A percentile compares a stretch with the other conserved stretches of the same genome.
Conservation (phyloP, 1,140 invertebrate species). For the Aphidius ervi region DNA sequence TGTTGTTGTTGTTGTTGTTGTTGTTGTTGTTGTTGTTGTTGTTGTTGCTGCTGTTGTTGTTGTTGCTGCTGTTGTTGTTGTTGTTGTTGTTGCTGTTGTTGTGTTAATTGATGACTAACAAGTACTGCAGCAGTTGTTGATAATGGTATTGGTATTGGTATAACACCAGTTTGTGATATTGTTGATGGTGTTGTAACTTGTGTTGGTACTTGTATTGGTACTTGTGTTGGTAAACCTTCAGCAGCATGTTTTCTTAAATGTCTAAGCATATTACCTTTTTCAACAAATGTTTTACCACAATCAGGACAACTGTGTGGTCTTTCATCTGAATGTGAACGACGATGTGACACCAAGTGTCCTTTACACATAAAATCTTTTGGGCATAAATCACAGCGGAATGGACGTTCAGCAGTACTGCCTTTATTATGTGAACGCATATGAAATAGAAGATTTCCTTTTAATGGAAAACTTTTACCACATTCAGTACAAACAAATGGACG, state of each 20-base stretch:
- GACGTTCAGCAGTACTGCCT: constrained; percentile 77
- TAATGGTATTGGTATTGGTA: constrained; percentile 22
- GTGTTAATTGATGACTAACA: constrained; percentile 47
- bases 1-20: too few relatives aligned
- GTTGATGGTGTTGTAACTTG: constrained; percentile 42
- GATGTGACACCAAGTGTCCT: constrained; percentile 86
- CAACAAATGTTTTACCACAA: constrained; percentile 73
- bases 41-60: too few relatives aligned
- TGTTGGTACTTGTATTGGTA: constrained; percentile 43
- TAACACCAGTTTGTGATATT: constrained; percentile 42
- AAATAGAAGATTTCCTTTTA: constrained; percentile 88
- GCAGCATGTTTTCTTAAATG: constrained; percentile 55
- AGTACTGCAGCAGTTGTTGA: constrained; percentile 39
- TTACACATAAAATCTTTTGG: constrained; percentile 96
- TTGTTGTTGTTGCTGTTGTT: too few relatives aligned
- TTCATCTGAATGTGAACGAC: constrained; percentile 84
- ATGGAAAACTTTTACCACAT: constrained; percentile 81
- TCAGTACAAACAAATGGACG: constrained; percentile 74
- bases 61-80: too few relatives aligned
- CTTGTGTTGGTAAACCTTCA: constrained; percentile 50
- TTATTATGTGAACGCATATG: constrained; percentile 94
- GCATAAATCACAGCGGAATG: constrained; percentile 93
- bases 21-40: too few relatives aligned
- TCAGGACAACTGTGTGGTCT: constrained; percentile 72
- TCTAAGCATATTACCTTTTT: constrained; percentile 70